Evolutionary conservation across 2,113 vertebrate species (phyloP), one percentile per base, ranked within the genome.

Genomic region (Ranitomeya imitator): DNA sequence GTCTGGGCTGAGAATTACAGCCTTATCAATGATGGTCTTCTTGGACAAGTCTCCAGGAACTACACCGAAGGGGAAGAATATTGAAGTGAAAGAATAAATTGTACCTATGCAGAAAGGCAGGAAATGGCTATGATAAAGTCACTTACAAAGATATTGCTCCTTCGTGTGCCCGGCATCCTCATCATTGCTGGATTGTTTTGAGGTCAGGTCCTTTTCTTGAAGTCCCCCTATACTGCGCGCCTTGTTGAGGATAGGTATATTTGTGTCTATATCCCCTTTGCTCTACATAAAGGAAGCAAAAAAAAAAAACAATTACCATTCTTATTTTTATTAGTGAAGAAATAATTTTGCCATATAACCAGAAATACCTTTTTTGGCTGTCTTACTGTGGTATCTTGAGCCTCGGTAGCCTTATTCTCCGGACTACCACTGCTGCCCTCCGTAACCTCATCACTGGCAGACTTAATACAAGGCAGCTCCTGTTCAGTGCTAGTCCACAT

Each of bases 401-500:
- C 18, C 76, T 86, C 90, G 16, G 0, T 9, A 26, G 85, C 52
- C 78, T 89, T 90, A 61, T 92, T 81, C 86, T 67, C 7, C n/a
- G 82, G 52, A 1, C 23, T 81, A 23, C 96, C 94, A 92, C 93
- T 94, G 67, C 92, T 93, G 55, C 86, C 92, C 88, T 91, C 90
- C 0, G 21, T 37, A 52, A 82, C 59, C 79, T 61, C 82, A 15
- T 89, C 90, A 59, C 67, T 59, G 84, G 91, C 21, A 86, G 92
- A 79, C 83, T 92, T 93, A 69, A 54, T 91, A 26, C 94, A 86
- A 77, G 91, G 89, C 65, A 89, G 69, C 83, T 93, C 94, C 0
- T 93, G 94, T 88, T 96, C 96, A 23, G 93, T 95, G 90, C 97
- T 95, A 51, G 96, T 96, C 89, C 98, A 93, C 91, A 98, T 90